A percentile compares a stretch with the other conserved stretches of the same genome.
Evolutionary conservation across 1,140 invertebrate species (phyloP).

Genomic region (Platyscapa corneri): DNA sequence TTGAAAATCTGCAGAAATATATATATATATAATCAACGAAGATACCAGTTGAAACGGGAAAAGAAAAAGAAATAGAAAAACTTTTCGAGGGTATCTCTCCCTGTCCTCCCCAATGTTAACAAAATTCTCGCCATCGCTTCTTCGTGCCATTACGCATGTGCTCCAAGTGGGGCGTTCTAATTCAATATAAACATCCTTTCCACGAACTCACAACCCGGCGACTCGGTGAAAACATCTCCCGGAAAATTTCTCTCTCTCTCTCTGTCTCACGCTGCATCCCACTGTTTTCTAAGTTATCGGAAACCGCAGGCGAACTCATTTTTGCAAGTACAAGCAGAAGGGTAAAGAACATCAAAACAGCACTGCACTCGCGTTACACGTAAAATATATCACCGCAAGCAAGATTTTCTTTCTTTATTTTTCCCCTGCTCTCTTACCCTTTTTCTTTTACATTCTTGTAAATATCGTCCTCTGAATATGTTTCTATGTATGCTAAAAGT

Average conservation of each 20-base stretch:
- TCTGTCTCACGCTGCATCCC: background rate
- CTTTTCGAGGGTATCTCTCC: background rate
- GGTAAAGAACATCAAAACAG: background rate
- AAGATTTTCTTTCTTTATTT: background rate
- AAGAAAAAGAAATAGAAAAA: constrained; percentile 6
- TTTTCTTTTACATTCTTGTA: too few relatives aligned
- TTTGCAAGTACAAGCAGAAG: background rate
- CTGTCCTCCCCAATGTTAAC: background rate
- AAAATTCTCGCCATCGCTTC: background rate
- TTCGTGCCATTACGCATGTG: background rate
- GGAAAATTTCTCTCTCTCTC: background rate
- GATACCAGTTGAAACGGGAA: background rate
- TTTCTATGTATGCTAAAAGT: background rate
- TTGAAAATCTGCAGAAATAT: too few relatives aligned
- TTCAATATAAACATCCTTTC: constrained; percentile 1
- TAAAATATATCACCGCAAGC: background rate
- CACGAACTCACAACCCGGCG: background rate
- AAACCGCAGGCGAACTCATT: constrained; percentile 28
- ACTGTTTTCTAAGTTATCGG: constrained; percentile 38
- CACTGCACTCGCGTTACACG: background rate
- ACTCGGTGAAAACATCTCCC: background rate
- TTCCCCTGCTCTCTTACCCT: background rate
- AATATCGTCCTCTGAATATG: background rate
- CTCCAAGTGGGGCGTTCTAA: background rate
- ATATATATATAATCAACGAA: background rate